Percentiles rank a stretch among this genome's conserved stretches.
Evolutionary conservation across 2,888 invertebrate species (phyloP).

Genomic region (Alloscopus bannaensis): DNA sequence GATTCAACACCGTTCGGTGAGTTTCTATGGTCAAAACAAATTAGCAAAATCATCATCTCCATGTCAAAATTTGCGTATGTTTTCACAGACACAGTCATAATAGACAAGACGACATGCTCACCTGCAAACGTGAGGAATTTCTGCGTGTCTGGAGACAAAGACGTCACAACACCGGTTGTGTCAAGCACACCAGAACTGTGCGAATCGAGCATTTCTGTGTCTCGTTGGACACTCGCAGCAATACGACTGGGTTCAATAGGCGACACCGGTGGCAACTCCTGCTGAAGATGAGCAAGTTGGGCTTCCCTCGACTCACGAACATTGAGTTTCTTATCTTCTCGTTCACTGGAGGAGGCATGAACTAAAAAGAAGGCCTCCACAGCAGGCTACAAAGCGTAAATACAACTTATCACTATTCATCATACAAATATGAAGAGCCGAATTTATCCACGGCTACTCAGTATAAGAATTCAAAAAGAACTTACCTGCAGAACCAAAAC

Average conservation of each 20-base stretch:
- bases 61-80: too few species aligned
- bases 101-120: slow-evolving; percentile 74
- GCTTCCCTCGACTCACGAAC: slow-evolving; percentile 75
- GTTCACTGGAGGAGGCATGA: slow-evolving; percentile 82
- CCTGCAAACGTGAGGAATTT: slow-evolving; percentile 89
- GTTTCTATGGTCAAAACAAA: slow-evolving; percentile 79
- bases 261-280: slow-evolving; percentile 73
- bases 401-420: slow-evolving; percentile 6
- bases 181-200: slow-evolving; percentile 58
- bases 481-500: slow-evolving; percentile 85
- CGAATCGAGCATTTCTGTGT: slow-evolving; percentile 68
- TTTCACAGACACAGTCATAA: too few species aligned
- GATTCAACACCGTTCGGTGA: slow-evolving; percentile 91
- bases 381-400: slow-evolving; percentile 79
- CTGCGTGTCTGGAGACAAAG: slow-evolving; percentile 81
- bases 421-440: too few species aligned
- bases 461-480: too few species aligned
- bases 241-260: slow-evolving; percentile 64
- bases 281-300: slow-evolving; percentile 76
- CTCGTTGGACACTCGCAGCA: slow-evolving; percentile 16
- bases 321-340: slow-evolving; percentile 72
- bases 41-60: neutral
- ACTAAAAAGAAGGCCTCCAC: slow-evolving; percentile 94
- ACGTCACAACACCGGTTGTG: slow-evolving; percentile 67
- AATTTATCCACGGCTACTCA: too few species aligned